Evolutionary conservation across 2,888 invertebrate species (phyloP).

Genomic region (Hypercompe scribonia): DNA sequence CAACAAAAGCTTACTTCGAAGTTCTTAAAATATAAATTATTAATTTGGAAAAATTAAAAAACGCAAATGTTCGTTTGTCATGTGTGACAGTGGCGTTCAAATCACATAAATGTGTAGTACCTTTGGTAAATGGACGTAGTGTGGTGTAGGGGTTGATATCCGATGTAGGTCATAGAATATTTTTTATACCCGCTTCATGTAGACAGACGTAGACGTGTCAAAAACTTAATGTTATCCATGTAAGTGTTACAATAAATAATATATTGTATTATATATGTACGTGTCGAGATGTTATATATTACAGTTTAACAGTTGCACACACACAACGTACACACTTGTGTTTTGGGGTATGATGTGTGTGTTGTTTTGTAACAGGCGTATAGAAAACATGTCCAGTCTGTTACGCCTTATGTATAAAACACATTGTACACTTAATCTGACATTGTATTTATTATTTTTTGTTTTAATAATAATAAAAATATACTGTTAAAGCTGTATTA

Average conservation of each 20-base stretch:
- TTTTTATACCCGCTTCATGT: conserved; percentile 74
- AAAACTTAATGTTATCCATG: conserved; percentile 21
- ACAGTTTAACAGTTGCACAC: neutral
- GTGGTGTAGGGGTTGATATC: conserved; percentile 54
- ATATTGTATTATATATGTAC: conserved; percentile 45
- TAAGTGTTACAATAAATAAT: conserved; percentile 38
- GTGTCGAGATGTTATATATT: conserved; percentile 24
- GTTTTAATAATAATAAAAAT: neutral
- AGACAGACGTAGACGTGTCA: conserved; percentile 47
- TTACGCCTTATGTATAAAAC: too few relatives aligned
- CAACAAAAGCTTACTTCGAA: too few relatives aligned
- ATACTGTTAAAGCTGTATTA: neutral
- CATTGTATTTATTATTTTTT: neutral
- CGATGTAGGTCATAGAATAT: conserved; percentile 63
- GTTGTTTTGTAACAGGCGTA: neutral
- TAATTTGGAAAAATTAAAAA: neutral
- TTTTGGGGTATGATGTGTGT: neutral
- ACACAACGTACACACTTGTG: neutral
- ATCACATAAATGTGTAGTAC: conserved; percentile 18
- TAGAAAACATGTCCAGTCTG: neutral
- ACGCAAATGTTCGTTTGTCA: neutral
- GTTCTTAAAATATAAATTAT: too few relatives aligned
- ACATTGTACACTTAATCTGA: neutral
- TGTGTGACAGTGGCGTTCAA: neutral
- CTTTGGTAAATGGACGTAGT: conserved; percentile 57